phyloP scores from a whole-genome alignment of 2,888 invertebrate genomes.

The Campoplex nolae region DNA sequence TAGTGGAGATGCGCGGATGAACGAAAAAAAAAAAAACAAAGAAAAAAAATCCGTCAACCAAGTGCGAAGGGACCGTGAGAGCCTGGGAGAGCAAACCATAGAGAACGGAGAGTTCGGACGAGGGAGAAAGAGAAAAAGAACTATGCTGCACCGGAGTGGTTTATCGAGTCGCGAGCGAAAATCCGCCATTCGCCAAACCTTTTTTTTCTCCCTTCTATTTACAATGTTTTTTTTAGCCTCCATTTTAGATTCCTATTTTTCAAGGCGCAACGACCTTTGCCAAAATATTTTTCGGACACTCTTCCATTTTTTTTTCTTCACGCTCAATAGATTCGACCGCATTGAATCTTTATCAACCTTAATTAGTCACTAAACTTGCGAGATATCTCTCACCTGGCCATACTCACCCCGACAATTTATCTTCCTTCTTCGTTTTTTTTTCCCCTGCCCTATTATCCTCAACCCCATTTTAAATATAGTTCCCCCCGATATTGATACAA shows the following conservation, averaged over 20 bases:
- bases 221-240: conserved; percentile 24
- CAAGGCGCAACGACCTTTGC: neutral
- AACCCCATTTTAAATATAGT: neutral
- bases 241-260: neutral
- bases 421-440: neutral
- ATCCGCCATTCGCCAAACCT: conserved; percentile 33
- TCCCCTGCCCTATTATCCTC: neutral
- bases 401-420: neutral
- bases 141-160: conserved; percentile 61
- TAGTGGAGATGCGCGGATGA: conserved; percentile 24
- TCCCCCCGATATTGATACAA: neutral
- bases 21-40: conserved; percentile 34
- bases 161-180: conserved; percentile 61
- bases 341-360: conserved; percentile 50
- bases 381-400: conserved; percentile 3
- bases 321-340: neutral
- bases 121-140: conserved; percentile 15
- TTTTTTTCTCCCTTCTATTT: neutral
- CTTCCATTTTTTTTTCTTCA: no score
- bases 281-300: no score
- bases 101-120: conserved; percentile 20
- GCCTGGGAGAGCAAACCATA: neutral
- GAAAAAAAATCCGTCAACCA: neutral
- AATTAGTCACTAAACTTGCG: conserved; percentile 42
- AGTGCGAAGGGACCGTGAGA: conserved; percentile 3